Evolutionary conservation across 92 coral and sea anemone species (phyloP), one percentile per base, ranked within the genome.

Genomic region (Montipora capitata): DNA sequence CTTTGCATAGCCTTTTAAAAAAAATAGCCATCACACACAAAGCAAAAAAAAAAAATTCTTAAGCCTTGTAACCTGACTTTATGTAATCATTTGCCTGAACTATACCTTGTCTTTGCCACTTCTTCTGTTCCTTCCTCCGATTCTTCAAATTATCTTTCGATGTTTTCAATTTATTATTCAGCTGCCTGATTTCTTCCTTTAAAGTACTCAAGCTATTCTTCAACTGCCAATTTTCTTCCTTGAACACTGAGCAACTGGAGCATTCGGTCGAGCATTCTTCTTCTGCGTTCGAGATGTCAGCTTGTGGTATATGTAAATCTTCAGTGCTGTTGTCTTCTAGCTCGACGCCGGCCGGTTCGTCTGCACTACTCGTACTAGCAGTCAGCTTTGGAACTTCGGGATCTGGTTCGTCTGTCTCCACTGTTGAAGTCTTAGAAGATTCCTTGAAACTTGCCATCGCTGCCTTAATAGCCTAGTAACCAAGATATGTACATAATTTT

Each of bases 261-360:
- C 61, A 56, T 56, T 56, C 61, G 61, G 61, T 56, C 61, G 5
- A 56, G 61, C 61, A 56, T 56, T 13, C 61, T 56, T 56, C 61
- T 3, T 56, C 61, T 56, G 61, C 61, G 12, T 14, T 56, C 14
- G 17, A 56, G 61, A 56, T 56, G 61, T 56, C 61, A 56, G 61
- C 61, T 56, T 56, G 61, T 38, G 41, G 70, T 65, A 65, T 39
- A 65, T 65, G 70, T 65, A 13, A 65, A 65, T 65, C 70, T 65
- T 65, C 70, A 65, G 70, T 65, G 70, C 70, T 35, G 70, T 16
- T 38, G 70, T 65, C 38, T 65, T 65, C 70, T 16, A 65, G 70
- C 70, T 65, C 27, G 5, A 65, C 70, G 70, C 70, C 70, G 42
- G 70, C 70, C 70, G 70, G 41, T 65, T 65, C 70, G 70, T 65